Conservation (phyloP, 1,140 invertebrate genomes). For the Drosophila setifemur region DNA sequence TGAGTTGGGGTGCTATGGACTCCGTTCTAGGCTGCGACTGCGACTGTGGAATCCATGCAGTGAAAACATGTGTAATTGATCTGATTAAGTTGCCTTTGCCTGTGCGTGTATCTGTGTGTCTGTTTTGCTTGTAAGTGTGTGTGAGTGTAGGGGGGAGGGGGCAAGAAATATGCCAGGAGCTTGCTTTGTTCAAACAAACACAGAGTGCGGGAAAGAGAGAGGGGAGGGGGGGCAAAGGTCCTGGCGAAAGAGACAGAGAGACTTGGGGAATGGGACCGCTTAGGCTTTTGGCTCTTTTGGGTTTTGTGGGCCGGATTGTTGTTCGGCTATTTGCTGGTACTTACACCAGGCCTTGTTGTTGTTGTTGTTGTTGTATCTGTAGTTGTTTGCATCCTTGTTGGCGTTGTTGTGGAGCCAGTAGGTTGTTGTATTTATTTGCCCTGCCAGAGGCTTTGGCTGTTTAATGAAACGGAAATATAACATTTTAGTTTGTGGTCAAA, state of each 20-base stretch:
- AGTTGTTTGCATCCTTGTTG: constrained; percentile 3
- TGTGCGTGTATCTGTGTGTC: constrained; percentile 30
- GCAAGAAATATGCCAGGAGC: constrained; percentile 59
- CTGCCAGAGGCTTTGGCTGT: constrained; percentile 64
- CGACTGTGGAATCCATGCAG: constrained; percentile 65
- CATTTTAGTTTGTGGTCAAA: constrained; percentile 73
- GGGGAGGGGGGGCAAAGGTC: neutral
- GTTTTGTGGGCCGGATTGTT: constrained; percentile 29
- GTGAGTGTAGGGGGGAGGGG: constrained; percentile 6
- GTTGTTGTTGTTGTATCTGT: constrained; percentile 13
- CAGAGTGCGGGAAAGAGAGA: neutral
- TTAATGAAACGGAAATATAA: constrained; percentile 77
- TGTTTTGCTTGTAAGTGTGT: neutral
- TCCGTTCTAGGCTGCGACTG: neutral
- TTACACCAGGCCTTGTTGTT: constrained; percentile 22
- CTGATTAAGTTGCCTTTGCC: constrained; percentile 78
- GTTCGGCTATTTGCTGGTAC: constrained; percentile 63
- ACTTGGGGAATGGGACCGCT: constrained; percentile 2
- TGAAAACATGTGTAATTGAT: constrained; percentile 80
- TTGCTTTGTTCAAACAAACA: constrained; percentile 56
- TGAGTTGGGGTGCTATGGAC: too few relatives aligned
- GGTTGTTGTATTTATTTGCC: constrained; percentile 55
- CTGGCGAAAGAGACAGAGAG: neutral
- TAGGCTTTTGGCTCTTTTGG: constrained; percentile 22
- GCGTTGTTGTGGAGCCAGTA: constrained; percentile 2